Evolutionary conservation across 2,888 invertebrate genomes (phyloP), one percentile per base, ranked within the genome.

Genomic region (Coelogynopora nodosa): DNA sequence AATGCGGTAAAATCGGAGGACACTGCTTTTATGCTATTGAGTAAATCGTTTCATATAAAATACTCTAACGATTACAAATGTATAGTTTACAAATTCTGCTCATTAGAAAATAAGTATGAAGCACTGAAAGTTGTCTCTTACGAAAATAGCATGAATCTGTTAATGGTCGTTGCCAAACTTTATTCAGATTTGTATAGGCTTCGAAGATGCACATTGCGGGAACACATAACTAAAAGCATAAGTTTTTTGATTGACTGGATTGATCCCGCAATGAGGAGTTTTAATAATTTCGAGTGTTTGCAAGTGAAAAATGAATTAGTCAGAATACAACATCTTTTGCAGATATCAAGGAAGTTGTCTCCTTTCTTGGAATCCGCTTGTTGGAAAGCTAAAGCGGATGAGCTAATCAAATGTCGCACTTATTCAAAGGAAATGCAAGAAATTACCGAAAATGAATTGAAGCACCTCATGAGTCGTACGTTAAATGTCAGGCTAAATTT

Each of bases 221-320:
- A 49, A 49, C 81, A 81, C n/a, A 10, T 81, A n/a, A n/a, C 10
- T 13, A 5, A 81, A 29, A 26, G 28, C 28, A 23, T 81, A 10
- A 23, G n/a, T 10, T 49, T n/a, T 29, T 84, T 84, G 18, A 74
- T 84, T 18, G 26, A 84, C 10, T 84, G 84, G 84, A 13, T 84
- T 0, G 31, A 84, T 49, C 84, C 84, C 23, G 26, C 31, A 31
- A 18, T 23, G 1, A 29, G 84, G 18, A n/a, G 31, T n/a, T 81
- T 10, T 26, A 81, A 2, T 81, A n/a, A 29, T 10, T 81, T 81
- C n/a, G 81, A 81, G n/a, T 13, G 5, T 10, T 10, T 28, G 5
- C 81, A 81, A 81, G 27, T n/a, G 5, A 49, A 49, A 18, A 49
- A 49, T 18, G 49, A 49, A 49, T 13, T 49, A 18, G 18, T 5